A percentile compares a stretch with the other conserved stretches of the same genome.
phyloP scores from a whole-genome alignment of 2,797 vertebrate species.

The Sebastiscus tertius region DNA sequence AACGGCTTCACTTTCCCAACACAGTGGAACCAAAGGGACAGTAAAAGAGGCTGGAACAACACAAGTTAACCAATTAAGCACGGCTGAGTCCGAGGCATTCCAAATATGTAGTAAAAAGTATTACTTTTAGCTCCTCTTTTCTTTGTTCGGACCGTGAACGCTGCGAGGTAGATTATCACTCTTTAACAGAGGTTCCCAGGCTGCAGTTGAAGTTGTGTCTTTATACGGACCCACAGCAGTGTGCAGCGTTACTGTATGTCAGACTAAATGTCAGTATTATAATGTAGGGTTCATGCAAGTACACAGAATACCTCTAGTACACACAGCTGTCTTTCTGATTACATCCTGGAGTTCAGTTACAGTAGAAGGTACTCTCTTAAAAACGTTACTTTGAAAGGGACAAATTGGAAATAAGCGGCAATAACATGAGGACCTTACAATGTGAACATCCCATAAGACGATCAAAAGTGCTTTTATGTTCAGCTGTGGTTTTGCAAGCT shows the following conservation, averaged over 20 bases:
- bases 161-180: not conserved
- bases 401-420: not conserved
- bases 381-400: not conserved
- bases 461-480: not conserved
- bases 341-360: not conserved
- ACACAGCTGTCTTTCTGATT: not conserved
- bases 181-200: not conserved
- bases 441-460: not conserved
- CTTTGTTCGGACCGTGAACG: not conserved
- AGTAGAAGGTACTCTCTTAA: not conserved
- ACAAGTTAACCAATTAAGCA: conserved; percentile 50
- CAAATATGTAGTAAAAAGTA: not conserved
- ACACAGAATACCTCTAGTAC: not conserved
- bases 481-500: not conserved
- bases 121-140: conserved; percentile 7
- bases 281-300: not conserved
- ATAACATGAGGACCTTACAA: not conserved
- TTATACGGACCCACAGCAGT: not conserved
- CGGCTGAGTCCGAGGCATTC: conserved; percentile 9
- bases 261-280: not conserved
- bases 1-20: conserved; percentile 31
- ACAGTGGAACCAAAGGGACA: conserved; percentile 54
- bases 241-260: not conserved
- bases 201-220: not conserved
- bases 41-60: conserved; percentile 50